Evolutionary conservation across 2,113 vertebrate species (phyloP), one percentile per base, ranked within the genome.

Genomic region (Psilopsiagon aymara): DNA sequence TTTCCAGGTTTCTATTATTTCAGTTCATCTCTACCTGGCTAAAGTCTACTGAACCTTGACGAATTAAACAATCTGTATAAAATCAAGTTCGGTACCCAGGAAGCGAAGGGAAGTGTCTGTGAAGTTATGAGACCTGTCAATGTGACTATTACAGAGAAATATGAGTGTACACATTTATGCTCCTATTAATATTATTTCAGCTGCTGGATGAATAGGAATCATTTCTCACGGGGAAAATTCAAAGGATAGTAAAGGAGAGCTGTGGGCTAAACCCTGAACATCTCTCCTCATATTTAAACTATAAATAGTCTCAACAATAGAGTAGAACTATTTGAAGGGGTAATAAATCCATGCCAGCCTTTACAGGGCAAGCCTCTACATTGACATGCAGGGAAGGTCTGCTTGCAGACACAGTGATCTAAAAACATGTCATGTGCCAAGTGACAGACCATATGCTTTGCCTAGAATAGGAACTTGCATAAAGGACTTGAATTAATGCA

Each of bases 401-500:
- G 24, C 75, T 85, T 33, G 43, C 85, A 93, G 69, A 78, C 93
- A 80, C 59, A 7, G 57, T 67, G 89, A 97, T 97, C 94, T 96
- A 81, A 97, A 97, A 96, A 82, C 90, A 73, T 96, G 82, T 94
- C 83, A 49, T 95, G 80, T 97, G 95, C 94, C 97, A 97, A 98
- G 90, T 94, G 95, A 91, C 87, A 95, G 88, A 87, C 93, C 93
- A 93, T 96, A 97, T 95, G 94, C 95, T 97, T 86, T 84, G 82
- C 95, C 92, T 87, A 57, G 95, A 98, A 96, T 27, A 94, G 88
- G 76, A 97, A 94, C 88, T 97, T 86, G 44, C 85, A 96, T 88
- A 91, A 94, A 94, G 88, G 88, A 88, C 88, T 88, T 84, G 95
- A 97, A 98, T 98, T 94, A 98, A 97, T 92, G 95, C 35, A 57